Evolutionary conservation across 2,113 vertebrate genomes (phyloP), one percentile per base, ranked within the genome.

Genomic region (Perccottus glenii): DNA sequence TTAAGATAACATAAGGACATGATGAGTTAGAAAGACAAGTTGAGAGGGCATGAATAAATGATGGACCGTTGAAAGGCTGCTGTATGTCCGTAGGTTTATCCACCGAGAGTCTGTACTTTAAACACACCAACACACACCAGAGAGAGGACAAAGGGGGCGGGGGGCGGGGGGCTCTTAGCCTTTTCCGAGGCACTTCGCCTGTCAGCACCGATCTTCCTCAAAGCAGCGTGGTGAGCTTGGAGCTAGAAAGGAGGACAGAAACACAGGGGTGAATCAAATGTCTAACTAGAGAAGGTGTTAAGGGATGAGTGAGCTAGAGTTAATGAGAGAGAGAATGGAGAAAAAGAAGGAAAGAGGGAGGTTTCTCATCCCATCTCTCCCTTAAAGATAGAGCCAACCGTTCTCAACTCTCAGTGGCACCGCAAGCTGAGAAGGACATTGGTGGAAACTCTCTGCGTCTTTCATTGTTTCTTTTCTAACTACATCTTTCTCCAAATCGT

Each of bases 191-290:
- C 63, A n/a, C 78, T 84, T 78, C 45, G 72, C 83, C 83, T 89
- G 85, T 92, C 91, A 90, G 84, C 57, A 73, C 67, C 58, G 44
- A 88, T 93, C 82, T 90, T 53, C 60, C 82, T 90, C 83, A 89
- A 79, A 71, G 77, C 61, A 53, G 60, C 59, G 49, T 47, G 62
- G 64, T 50, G 78, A 51, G 49, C 43, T 35, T 5, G 32, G 51
- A 63, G 52, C 16, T 11, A 75, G 69, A 40, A 33, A 8, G 10
- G 16, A 0, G 35, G 48, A 27, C 40, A 27, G 8, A 27, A 15
- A 73, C 27, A 42, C n/a, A 53, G 43, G 67, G 80, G 58, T 5
- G 11, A 52, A 70, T 42, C 38, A 69, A 62, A 60, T 70, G 66
- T 57, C 64, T 42, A 78, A 85, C 64, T 82, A n/a, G 35, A 66